These are phyloP conservation scores for Tetheella fluctuosa DNA, from an alignment of 2,888 invertebrate species.

Conservation along the genomic window DNA sequence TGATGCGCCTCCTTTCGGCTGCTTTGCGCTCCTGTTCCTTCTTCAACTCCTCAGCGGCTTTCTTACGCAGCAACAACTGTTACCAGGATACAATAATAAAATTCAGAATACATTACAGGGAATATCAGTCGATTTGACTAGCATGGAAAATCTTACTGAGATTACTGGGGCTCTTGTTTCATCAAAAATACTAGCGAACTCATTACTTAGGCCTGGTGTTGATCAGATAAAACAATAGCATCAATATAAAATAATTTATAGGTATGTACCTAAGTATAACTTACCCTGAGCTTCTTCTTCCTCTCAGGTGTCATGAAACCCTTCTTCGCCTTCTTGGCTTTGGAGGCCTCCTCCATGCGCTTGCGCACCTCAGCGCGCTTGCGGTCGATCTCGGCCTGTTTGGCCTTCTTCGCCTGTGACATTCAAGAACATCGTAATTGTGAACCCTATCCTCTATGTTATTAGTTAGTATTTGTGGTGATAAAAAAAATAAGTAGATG, in stretches of 20 bases:
- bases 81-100: constrained; percentile 16
- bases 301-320: constrained; percentile 99
- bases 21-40: constrained; percentile 99
- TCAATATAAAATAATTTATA: neutral
- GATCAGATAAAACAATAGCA: too few species aligned
- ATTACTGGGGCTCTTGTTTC: too few species aligned
- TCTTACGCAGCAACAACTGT: constrained; percentile 99
- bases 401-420: constrained; percentile 96
- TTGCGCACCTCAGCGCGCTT: constrained; percentile 99
- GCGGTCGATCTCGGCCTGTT: constrained; percentile 98
- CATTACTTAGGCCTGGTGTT: too few species aligned
- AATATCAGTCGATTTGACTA: neutral
- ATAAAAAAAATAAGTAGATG: constrained; percentile 9
- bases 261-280: constrained; percentile 56
- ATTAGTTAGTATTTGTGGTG: constrained; percentile 7
- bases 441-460: constrained; percentile 25
- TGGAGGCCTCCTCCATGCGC: constrained; percentile 99
- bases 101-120: neutral
- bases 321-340: constrained; percentile 99
- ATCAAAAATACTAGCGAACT: too few species aligned
- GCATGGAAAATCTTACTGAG: too few species aligned
- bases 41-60: constrained; percentile 99
- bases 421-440: constrained; percentile 54
- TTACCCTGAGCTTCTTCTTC: constrained; percentile 99
- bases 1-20: constrained; percentile 98